Evolutionary conservation across 2,797 vertebrate species (phyloP).

Genomic region (Perodicticus potto): DNA sequence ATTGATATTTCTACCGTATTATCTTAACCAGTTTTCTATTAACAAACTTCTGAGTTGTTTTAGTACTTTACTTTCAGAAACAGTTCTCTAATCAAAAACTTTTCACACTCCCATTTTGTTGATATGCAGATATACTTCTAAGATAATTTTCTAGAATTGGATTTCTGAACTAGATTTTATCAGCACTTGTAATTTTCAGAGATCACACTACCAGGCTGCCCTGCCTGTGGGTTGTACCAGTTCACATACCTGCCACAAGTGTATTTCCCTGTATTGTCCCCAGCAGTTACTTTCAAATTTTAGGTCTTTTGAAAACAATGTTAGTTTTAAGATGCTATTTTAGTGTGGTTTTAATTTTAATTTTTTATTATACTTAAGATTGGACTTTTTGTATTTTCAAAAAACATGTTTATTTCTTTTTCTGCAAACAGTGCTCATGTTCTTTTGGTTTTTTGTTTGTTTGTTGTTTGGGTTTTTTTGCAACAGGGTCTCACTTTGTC

Average conservation of each 20-base stretch:
- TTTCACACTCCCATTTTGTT: background rate
- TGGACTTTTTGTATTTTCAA: constrained; percentile 14
- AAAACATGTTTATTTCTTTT: background rate
- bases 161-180: background rate
- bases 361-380: background rate
- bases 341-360: background rate
- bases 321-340: constrained; percentile 36
- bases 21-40: background rate
- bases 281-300: background rate
- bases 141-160: background rate
- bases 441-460: no score
- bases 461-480: no score
- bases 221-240: background rate
- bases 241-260: background rate
- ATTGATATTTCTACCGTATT: background rate
- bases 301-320: background rate
- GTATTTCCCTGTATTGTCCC: background rate
- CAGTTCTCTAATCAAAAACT: background rate
- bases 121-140: background rate
- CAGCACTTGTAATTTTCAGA: background rate
- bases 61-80: background rate
- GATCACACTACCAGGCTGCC: background rate
- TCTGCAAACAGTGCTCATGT: background rate
- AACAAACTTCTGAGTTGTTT: background rate
- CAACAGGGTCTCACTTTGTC: no score